Evolutionary conservation across 2,888 invertebrate species (phyloP), one percentile per base, ranked within the genome.

Genomic region (Caenorhabditis auriculariae): DNA sequence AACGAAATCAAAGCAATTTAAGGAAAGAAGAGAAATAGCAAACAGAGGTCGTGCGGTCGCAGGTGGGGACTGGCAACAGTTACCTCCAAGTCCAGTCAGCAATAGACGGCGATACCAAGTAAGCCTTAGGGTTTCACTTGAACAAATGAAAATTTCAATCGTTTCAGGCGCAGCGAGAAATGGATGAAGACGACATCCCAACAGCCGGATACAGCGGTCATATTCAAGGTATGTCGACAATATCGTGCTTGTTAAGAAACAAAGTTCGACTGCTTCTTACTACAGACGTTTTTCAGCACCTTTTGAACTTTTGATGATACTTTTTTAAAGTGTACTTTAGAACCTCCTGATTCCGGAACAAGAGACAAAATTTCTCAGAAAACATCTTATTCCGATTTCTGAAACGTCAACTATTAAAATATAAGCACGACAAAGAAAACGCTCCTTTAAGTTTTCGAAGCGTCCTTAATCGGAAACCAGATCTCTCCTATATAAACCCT

Each of bases 171-270:
- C 38, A 63, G 57, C 48, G 41, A 41, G 61, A 65, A 29, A 51
- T 41, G 26, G 71, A 67, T 21, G 29, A 50, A 21, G 63, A 68
- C 32, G 66, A 68, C 35, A 67, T 72, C 19, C 72, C 72, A 17
- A 57, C 69, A 3, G 72, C 72, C 17, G 72, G 72, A 4, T 72
- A 72, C 50, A 68, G 68, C 43, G 72, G 72, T 12, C 72, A 72
- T 42, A 72, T 72, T 32, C 72, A 66, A 47, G 62, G 69, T 69
- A 26, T 37, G 29, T 26, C 32, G 6, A 45, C 5, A 21, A n/a
- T n/a, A n/a, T n/a, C n/a, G n/a, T n/a, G n/a, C n/a, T n/a, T n/a
- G n/a, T n/a, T n/a, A n/a, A n/a, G n/a, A n/a, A n/a, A n/a, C n/a
- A n/a, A n/a, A n/a, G n/a, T n/a, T n/a, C n/a, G n/a, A n/a, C n/a